Percentiles rank a stretch among this genome's conserved stretches.
Conservation (phyloP, 2,797 vertebrate genomes). For the Pelodytes ibericus region DNA sequence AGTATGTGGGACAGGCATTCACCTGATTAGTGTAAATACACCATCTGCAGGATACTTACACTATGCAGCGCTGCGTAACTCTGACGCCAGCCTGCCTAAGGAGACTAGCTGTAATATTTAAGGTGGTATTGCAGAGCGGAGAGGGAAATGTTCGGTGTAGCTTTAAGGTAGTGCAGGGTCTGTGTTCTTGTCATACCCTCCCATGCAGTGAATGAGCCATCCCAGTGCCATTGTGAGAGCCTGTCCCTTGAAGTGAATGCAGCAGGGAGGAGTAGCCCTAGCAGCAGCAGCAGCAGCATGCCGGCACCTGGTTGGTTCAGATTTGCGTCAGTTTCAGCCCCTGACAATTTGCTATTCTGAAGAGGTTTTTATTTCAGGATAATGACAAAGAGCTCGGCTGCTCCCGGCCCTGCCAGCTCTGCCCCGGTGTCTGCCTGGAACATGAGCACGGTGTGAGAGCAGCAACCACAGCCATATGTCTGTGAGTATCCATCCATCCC, state of each 20-base stretch:
- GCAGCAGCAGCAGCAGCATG: no score
- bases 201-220: neutral
- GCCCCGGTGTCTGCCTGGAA: neutral
- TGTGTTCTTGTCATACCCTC: no score
- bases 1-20: no score
- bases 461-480: slow-evolving; percentile 52
- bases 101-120: no score
- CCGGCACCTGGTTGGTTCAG: slow-evolving; percentile 72
- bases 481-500: slow-evolving; percentile 42
- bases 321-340: slow-evolving; percentile 79
- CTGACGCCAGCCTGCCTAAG: no score
- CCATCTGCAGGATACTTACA: no score
- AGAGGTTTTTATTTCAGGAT: slow-evolving; percentile 31
- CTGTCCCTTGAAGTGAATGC: neutral
- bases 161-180: no score
- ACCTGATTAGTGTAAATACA: no score
- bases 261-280: slow-evolving; percentile 73
- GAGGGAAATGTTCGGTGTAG: no score
- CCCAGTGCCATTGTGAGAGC: slow-evolving; percentile 1
- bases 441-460: slow-evolving; percentile 18
- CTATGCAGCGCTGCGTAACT: no score
- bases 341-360: slow-evolving; percentile 65
- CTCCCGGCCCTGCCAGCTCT: slow-evolving; percentile 19
- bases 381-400: slow-evolving; percentile 37
- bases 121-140: no score